These are phyloP conservation scores for Rhyacophila brunnea DNA, from an alignment of 1,140 invertebrate species.

Conservation along the genomic window DNA sequence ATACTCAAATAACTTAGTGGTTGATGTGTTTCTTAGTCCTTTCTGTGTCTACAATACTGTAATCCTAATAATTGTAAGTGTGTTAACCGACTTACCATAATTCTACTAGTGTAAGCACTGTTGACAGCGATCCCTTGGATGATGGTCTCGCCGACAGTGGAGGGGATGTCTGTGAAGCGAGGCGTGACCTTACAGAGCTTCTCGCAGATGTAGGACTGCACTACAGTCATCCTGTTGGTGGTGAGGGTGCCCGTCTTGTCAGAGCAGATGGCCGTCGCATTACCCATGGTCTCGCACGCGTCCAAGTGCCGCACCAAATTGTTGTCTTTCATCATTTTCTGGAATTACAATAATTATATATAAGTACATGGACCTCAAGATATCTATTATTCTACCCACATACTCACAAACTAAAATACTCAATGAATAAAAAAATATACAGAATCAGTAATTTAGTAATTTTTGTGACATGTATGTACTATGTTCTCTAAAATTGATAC, in stretches of 20 bases:
- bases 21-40: too few species aligned
- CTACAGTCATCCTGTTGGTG: conserved; percentile 99
- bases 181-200: conserved; percentile 82
- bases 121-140: conserved; percentile 91
- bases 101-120: conserved; percentile 94
- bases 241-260: conserved; percentile 99
- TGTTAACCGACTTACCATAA: conserved; percentile 68
- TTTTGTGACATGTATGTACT: too few species aligned
- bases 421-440: too few species aligned
- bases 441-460: too few species aligned
- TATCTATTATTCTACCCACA: too few species aligned
- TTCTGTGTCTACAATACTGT: too few species aligned
- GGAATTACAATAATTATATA: conserved; percentile 31
- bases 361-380: too few species aligned
- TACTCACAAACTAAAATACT: too few species aligned
- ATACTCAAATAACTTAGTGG: too few species aligned
- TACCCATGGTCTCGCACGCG: conserved; percentile 99
- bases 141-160: conserved; percentile 79
- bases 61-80: too few species aligned
- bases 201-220: conserved; percentile 89
- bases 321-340: conserved; percentile 99
- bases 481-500: too few species aligned
- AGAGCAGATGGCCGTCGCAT: conserved; percentile 98
- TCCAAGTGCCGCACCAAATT: conserved; percentile 98
- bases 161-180: conserved; percentile 79